Percentiles rank a stretch among this genome's conserved stretches.
Evolutionary conservation across 2,888 invertebrate species (phyloP).

Genomic region (Serripes groenlandicus): DNA sequence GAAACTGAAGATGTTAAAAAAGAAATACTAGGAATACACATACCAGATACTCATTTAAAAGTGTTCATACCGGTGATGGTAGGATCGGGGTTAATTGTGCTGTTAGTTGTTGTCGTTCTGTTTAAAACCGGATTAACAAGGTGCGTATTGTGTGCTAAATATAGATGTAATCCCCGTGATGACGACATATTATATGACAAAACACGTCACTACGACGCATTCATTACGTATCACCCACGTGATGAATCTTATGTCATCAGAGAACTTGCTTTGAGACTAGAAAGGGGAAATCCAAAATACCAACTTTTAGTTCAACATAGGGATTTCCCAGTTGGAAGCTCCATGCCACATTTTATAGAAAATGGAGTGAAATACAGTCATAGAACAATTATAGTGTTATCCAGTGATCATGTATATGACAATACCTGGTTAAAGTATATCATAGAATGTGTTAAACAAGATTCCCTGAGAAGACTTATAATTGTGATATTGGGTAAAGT

Average conservation of each 20-base stretch:
- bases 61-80: slow-evolving; percentile 56
- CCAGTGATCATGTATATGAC: slow-evolving; percentile 95
- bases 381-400: slow-evolving; percentile 94
- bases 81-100: slow-evolving; percentile 64
- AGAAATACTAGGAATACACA: slow-evolving; percentile 6
- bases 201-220: slow-evolving; percentile 91
- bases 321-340: slow-evolving; percentile 79
- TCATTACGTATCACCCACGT: slow-evolving; percentile 92
- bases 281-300: slow-evolving; percentile 92
- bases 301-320: slow-evolving; percentile 75
- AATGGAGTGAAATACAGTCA: slow-evolving; percentile 95
- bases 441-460: slow-evolving; percentile 87
- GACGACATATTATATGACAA: slow-evolving; percentile 58
- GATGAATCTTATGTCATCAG: slow-evolving; percentile 95
- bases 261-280: slow-evolving; percentile 93
- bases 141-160: slow-evolving; percentile 57
- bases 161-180: slow-evolving; percentile 37
- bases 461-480: slow-evolving; percentile 52
- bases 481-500: slow-evolving; percentile 44
- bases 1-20: slow-evolving; percentile 2
- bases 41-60: slow-evolving; percentile 26
- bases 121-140: slow-evolving; percentile 53
- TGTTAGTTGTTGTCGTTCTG: slow-evolving; percentile 53
- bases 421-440: slow-evolving; percentile 94
- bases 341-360: slow-evolving; percentile 94